A percentile compares a stretch with the other conserved stretches of the same genome.
phyloP scores from a whole-genome alignment of 1,140 invertebrate genomes.

The Calephelis nemesis region DNA sequence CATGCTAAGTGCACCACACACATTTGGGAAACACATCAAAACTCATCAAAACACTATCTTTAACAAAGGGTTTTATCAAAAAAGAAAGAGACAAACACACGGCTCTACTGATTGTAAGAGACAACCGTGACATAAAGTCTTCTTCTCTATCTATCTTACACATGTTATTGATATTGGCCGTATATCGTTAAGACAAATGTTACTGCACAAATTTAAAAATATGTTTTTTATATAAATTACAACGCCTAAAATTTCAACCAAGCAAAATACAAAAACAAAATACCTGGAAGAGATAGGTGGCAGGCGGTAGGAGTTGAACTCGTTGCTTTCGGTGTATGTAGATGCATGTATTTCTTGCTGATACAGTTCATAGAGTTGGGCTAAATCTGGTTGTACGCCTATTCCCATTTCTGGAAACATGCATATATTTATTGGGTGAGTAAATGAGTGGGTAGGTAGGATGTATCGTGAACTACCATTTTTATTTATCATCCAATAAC shows the following conservation, averaged over 20 bases:
- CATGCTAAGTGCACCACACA: slow-evolving; percentile 39
- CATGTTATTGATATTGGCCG: too few species aligned
- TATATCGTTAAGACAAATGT: too few species aligned
- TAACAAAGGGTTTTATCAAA: too few species aligned
- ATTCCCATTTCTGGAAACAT: slow-evolving; percentile 81
- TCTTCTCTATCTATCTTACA: too few species aligned
- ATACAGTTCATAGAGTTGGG: slow-evolving; percentile 92
- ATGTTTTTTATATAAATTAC: not conserved
- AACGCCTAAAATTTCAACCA: not conserved
- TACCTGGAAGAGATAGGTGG: slow-evolving; percentile 70
- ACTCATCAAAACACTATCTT: too few species aligned
- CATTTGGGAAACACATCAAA: too few species aligned
- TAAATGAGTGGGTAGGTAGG: not conserved
- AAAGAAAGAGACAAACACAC: too few species aligned
- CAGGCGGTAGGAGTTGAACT: slow-evolving; percentile 73
- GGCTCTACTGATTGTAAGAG: too few species aligned
- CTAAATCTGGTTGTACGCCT: slow-evolving; percentile 86
- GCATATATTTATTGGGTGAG: not conserved
- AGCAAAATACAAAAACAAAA: not conserved
- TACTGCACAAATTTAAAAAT: too few species aligned
- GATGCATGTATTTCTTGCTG: slow-evolving; percentile 91
- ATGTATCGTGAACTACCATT: too few species aligned
- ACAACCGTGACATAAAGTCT: too few species aligned
- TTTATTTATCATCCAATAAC: not conserved
- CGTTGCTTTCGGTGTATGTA: slow-evolving; percentile 82